phyloP scores from a whole-genome alignment of 1,140 invertebrate genomes.

The Hirudo medicinalis region DNA sequence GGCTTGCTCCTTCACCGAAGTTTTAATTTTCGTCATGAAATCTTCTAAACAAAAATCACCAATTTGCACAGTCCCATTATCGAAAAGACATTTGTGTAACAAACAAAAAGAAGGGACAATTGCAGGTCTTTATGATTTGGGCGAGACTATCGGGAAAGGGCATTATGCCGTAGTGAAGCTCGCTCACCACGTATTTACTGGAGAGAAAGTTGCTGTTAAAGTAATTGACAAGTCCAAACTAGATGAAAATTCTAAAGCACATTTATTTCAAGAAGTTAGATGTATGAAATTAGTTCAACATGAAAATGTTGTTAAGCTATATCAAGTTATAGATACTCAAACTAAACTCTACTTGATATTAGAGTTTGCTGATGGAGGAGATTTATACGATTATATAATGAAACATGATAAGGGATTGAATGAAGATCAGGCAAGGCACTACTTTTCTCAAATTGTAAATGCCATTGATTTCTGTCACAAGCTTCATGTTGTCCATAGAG shows the following conservation, averaged over 20 bases:
- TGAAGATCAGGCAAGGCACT: slow-evolving; percentile 66
- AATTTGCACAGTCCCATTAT: no score
- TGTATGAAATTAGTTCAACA: slow-evolving; percentile 99
- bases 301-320: slow-evolving; percentile 89
- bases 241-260: slow-evolving; percentile 85
- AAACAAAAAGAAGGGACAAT: slow-evolving; percentile 58
- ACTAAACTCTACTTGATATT: slow-evolving; percentile 62
- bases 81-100: no score
- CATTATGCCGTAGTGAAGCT: slow-evolving; percentile 99
- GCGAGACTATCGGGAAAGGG: slow-evolving; percentile 66
- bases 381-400: slow-evolving; percentile 99
- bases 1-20: no score
- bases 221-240: slow-evolving; percentile 96
- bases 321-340: slow-evolving; percentile 95
- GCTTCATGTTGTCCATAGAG: slow-evolving; percentile 79
- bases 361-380: slow-evolving; percentile 94
- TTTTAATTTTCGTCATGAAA: no score
- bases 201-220: slow-evolving; percentile 78
- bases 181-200: slow-evolving; percentile 94
- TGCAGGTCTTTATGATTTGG: slow-evolving; percentile 86
- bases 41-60: no score
- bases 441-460: slow-evolving; percentile 83
- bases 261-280: slow-evolving; percentile 85
- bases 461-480: slow-evolving; percentile 97
- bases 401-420: slow-evolving; percentile 60